Evolutionary conservation across 2,113 vertebrate species (phyloP), one percentile per base, ranked within the genome.

Genomic region (Aspiorhynchus laticeps): DNA sequence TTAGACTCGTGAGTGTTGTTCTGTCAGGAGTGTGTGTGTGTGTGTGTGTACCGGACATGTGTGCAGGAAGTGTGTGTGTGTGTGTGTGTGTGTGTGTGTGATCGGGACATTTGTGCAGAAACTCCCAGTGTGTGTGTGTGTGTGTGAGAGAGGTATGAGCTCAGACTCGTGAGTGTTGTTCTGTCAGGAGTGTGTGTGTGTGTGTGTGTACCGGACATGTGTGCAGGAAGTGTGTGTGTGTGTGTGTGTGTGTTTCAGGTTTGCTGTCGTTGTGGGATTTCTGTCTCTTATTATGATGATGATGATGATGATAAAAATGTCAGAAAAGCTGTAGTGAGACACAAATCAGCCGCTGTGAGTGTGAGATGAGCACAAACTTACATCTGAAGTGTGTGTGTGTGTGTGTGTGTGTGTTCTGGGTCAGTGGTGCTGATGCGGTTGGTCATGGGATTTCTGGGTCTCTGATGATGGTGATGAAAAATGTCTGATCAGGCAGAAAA

Each of bases 301-400:
- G 69, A 41, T 15, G 38, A 46, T 73, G 67, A 10, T 74, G 38
- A 65, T 65, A 5, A 75, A n/a, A 7, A 75, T 75, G 38, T 75
- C 73, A 26, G 41, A 74, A n/a, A 61, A n/a, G 24, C 71, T 74
- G 28, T 67, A 67, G 12, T 17, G 63, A 67, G 63, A 26, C 4
- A 67, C 12, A 41, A 12, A n/a, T 21, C 33, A 41, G 71, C 36
- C 2, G 21, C 36, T 74, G 19, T n/a, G 71, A 41, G 63, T 31
- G 63, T 65, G 26, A 28, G 24, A 28, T 46, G 48, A 79, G 48
- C 48, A 38, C 15, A 61, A 63, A 41, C 83, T 92, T 90, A 90
- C 91, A 69, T 90, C 86, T 90, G 67, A 31, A 56, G 46, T 77
- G 26, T 28, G n/a, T 26, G 82, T 38, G 67, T 28, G 48, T 75